Conservation (phyloP, 2,797 vertebrate species). For the Gouania willdenowi region DNA sequence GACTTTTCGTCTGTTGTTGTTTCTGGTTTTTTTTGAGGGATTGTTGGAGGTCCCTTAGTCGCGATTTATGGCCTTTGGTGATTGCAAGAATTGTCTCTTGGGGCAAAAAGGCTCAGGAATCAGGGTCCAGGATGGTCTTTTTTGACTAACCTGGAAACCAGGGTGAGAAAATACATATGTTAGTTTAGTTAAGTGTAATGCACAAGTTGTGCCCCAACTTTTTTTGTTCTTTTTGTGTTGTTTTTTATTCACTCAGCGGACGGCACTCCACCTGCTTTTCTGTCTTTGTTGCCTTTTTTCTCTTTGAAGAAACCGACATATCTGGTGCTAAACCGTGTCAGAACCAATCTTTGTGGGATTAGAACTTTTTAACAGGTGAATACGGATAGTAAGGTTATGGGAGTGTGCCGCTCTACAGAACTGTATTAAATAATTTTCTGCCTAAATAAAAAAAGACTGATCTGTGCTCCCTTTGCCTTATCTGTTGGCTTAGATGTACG, state of each 20-base stretch:
- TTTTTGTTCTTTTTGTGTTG: constrained; percentile 25
- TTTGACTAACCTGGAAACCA: constrained; percentile 28
- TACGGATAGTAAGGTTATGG: constrained; percentile 16
- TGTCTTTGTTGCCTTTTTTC: constrained; percentile 43
- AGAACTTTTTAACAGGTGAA: constrained; percentile 22
- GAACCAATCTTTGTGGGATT: constrained; percentile 42
- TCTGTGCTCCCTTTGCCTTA: constrained; percentile 57
- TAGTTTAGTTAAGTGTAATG: constrained; percentile 38
- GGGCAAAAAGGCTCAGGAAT: constrained; percentile 65
- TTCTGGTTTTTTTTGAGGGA: constrained; percentile 21
- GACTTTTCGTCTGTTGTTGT: too few relatives aligned
- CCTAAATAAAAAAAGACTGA: constrained; percentile 40
- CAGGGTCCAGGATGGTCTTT: constrained; percentile 30
- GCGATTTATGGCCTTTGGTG: constrained; percentile 14
- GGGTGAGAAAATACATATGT: constrained; percentile 29
- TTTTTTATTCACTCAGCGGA: constrained; percentile 30
- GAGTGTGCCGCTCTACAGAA: constrained; percentile 18
- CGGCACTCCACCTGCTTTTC: constrained; percentile 45
- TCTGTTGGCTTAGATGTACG: constrained; percentile 58
- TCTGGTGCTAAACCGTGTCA: constrained; percentile 51
- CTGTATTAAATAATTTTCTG: constrained; percentile 40
- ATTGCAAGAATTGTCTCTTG: constrained; percentile 26
- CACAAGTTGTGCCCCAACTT: constrained; percentile 57
- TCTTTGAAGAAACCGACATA: constrained; percentile 36
- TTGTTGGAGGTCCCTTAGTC: constrained; percentile 11